A percentile compares a stretch with the other conserved stretches of the same genome.
phyloP scores from a whole-genome alignment of 2,797 vertebrate species.

The Scyliorhinus canicula region DNA sequence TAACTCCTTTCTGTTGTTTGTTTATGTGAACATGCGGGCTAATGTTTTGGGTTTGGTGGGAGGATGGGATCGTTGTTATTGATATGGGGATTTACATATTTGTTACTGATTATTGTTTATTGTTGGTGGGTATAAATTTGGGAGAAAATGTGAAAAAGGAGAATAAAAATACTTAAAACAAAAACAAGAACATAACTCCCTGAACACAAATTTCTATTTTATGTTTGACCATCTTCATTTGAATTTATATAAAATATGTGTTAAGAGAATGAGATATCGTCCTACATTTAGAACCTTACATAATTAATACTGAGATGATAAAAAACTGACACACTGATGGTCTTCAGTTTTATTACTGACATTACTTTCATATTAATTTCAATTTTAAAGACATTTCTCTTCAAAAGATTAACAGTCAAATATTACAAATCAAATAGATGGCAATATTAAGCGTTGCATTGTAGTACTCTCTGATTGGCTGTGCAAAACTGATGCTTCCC shows the following conservation, averaged over 20 bases:
- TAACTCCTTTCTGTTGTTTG: no score
- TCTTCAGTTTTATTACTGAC: not conserved
- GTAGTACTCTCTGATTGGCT: not conserved
- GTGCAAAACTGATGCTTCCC: not conserved
- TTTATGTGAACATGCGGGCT: no score
- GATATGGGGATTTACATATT: no score
- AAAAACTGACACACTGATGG: not conserved
- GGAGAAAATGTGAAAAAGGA: no score
- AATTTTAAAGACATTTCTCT: not conserved
- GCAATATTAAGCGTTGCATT: not conserved
- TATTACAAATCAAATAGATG: not conserved
- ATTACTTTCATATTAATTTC: not conserved
- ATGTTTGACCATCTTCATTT: constrained; percentile 22
- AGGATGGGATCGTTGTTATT: no score
- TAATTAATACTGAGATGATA: not conserved
- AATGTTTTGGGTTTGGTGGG: no score
- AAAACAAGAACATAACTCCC: not conserved
- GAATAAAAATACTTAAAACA: no score
- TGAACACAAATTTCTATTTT: not conserved
- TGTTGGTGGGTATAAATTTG: no score
- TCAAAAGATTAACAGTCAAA: no score
- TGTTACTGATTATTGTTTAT: no score
- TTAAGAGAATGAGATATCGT: constrained; percentile 6
- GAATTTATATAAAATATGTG: constrained; percentile 28
- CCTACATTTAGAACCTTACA: not conserved